Percentiles rank a stretch among this genome's conserved stretches.
These are phyloP conservation scores for Netelia melanura DNA, from an alignment of 2,888 invertebrate genomes.

Conservation along the genomic window DNA sequence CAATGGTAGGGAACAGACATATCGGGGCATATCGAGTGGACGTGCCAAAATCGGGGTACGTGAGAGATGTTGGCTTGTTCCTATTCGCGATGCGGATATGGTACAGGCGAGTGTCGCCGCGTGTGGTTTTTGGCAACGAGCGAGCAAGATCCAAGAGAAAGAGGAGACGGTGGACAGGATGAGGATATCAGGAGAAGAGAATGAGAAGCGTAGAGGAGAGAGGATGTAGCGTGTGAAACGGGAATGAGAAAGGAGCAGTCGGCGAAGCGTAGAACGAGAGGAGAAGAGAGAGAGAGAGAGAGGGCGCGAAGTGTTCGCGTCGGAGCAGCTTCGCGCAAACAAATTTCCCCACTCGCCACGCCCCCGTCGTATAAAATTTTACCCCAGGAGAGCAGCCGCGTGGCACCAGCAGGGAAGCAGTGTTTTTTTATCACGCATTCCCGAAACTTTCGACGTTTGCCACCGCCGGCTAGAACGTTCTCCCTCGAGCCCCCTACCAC, in stretches of 20 bases:
- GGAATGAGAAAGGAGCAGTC: constrained; percentile 29
- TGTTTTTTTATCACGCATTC: constrained; percentile 64
- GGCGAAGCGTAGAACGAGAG: neutral
- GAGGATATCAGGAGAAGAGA: constrained; percentile 12
- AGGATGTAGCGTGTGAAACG: constrained; percentile 3
- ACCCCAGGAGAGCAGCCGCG: constrained; percentile 35
- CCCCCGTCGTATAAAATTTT: constrained; percentile 63
- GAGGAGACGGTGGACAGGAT: constrained; percentile 29
- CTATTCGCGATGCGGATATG: constrained; percentile 35
- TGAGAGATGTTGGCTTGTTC: constrained; percentile 57
- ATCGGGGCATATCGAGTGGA: constrained; percentile 59
- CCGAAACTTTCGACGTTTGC: constrained; percentile 64
- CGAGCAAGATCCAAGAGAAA: constrained; percentile 22
- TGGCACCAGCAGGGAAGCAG: constrained; percentile 30
- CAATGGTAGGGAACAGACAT: neutral
- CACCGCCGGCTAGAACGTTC: constrained; percentile 51
- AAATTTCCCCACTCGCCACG: constrained; percentile 60
- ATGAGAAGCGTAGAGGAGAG: constrained; percentile 29
- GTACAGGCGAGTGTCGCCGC: constrained; percentile 34
- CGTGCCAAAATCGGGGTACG: constrained; percentile 56
- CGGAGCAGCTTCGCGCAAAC: constrained; percentile 59
- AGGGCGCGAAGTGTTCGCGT: constrained; percentile 38
- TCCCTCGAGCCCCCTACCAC: constrained; percentile 39
- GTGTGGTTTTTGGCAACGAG: constrained; percentile 64
- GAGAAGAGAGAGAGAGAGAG: constrained; percentile 33